phyloP scores from a whole-genome alignment of 2,797 vertebrate genomes.

The Choloepus didactylus region DNA sequence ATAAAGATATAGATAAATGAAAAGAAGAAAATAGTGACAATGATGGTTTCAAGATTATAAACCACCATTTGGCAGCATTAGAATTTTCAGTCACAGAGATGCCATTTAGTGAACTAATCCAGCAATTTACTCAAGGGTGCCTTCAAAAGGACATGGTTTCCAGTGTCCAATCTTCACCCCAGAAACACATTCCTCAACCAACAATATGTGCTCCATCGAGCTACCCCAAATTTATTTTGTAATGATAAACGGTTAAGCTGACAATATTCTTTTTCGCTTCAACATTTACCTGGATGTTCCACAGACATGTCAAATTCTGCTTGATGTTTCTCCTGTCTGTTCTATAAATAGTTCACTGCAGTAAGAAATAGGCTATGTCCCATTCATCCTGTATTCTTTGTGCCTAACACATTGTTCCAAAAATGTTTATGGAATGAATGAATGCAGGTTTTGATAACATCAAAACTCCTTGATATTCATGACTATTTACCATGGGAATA shows the following conservation, averaged over 20 bases:
- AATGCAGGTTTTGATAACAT: neutral
- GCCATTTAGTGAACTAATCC: conserved; percentile 17
- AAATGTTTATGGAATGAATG: neutral
- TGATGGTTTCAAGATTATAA: conserved; percentile 19
- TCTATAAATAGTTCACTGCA: neutral
- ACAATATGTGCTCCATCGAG: neutral
- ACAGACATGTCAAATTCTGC: neutral
- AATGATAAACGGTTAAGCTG: neutral
- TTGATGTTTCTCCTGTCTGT: neutral
- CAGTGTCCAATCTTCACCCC: neutral
- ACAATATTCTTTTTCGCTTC: neutral
- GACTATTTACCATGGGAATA: conserved; percentile 35
- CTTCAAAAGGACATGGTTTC: neutral
- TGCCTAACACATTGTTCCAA: neutral
- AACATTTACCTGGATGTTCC: neutral
- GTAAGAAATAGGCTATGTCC: neutral
- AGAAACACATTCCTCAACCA: neutral
- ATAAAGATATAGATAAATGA: conserved; percentile 42
- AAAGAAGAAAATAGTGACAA: conserved; percentile 60
- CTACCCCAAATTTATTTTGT: neutral
- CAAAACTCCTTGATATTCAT: neutral
- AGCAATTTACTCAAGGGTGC: neutral
- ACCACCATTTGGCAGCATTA: conserved; percentile 11
- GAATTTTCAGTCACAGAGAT: neutral
- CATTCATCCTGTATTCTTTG: neutral